Evolutionary conservation across 1,140 invertebrate genomes (phyloP).

Genomic region (Pogonus chalceus): DNA sequence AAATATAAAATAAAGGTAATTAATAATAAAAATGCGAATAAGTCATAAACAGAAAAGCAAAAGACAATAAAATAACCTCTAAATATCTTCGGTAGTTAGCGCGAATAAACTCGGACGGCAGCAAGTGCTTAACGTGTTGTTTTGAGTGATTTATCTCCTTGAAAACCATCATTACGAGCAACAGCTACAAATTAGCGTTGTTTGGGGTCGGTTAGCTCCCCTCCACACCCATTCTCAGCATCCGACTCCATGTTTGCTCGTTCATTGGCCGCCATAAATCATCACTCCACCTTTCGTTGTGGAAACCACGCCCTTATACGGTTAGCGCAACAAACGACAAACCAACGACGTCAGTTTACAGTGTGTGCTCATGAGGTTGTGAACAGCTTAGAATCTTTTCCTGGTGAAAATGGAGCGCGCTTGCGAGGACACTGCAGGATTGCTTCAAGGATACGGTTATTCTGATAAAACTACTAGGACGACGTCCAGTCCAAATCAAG

Average conservation of each 20-base stretch:
- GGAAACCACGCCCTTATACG: constrained; percentile 10
- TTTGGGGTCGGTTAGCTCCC: not conserved
- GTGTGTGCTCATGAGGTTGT: constrained; percentile 31
- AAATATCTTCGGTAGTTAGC: no score
- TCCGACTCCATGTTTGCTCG: constrained; percentile 17
- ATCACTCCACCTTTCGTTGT: constrained; percentile 12
- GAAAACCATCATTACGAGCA: not conserved
- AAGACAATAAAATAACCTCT: no score
- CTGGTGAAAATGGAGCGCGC: constrained; percentile 33
- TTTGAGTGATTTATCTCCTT: not conserved
- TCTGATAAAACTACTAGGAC: constrained; percentile 31
- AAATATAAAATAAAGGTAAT: no score
- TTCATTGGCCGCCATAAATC: constrained; percentile 14
- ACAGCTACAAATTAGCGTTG: not conserved
- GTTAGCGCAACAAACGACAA: not conserved
- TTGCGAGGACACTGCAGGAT: constrained; percentile 30
- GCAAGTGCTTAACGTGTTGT: not conserved
- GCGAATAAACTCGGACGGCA: no score
- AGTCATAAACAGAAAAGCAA: no score
- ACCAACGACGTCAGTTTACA: constrained; percentile 15
- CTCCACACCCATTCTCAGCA: not conserved
- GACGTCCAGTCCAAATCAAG: constrained; percentile 27
- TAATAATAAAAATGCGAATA: no score
- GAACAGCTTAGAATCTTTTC: no score
- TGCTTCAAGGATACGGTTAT: constrained; percentile 26